Evolutionary conservation across 2,797 vertebrate species (phyloP).

Genomic region (Ambastaia sidthimunki): DNA sequence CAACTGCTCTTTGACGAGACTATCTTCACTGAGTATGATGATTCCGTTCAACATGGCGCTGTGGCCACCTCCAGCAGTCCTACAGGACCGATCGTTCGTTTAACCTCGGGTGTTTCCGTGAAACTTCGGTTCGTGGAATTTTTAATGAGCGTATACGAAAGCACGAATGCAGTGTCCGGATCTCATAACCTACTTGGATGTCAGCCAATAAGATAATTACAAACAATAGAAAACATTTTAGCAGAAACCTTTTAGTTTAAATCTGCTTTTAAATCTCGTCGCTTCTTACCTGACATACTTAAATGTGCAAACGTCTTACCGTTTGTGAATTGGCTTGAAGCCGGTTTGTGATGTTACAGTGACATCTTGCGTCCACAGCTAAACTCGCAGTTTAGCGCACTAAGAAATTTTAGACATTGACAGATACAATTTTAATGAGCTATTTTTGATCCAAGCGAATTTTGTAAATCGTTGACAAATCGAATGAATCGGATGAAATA

Average conservation of each 20-base stretch:
- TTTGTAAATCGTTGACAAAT: neutral
- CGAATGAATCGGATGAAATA: neutral
- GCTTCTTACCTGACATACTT: neutral
- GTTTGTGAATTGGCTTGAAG: neutral
- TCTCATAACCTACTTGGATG: slow-evolving; percentile 11
- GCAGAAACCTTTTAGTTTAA: neutral
- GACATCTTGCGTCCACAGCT: slow-evolving; percentile 38
- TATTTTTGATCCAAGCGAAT: neutral
- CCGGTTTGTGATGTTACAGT: slow-evolving; percentile 8
- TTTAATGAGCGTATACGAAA: neutral
- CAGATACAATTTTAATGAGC: too few species aligned
- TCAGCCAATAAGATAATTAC: neutral
- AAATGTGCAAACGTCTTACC: neutral
- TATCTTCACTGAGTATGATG: slow-evolving; percentile 79
- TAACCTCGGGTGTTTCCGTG: slow-evolving; percentile 66
- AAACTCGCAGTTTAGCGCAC: neutral
- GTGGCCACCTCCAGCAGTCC: slow-evolving; percentile 98
- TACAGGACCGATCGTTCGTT: slow-evolving; percentile 89
- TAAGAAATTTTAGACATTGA: neutral
- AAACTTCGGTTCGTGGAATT: slow-evolving; percentile 76
- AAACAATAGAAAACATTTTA: neutral
- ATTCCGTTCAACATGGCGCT: slow-evolving; percentile 97
- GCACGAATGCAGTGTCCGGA: neutral
- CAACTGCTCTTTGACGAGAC: slow-evolving; percentile 78
- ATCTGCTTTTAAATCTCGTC: neutral